Conservation (phyloP, 2,797 vertebrate species). For the Vireo griseus region DNA sequence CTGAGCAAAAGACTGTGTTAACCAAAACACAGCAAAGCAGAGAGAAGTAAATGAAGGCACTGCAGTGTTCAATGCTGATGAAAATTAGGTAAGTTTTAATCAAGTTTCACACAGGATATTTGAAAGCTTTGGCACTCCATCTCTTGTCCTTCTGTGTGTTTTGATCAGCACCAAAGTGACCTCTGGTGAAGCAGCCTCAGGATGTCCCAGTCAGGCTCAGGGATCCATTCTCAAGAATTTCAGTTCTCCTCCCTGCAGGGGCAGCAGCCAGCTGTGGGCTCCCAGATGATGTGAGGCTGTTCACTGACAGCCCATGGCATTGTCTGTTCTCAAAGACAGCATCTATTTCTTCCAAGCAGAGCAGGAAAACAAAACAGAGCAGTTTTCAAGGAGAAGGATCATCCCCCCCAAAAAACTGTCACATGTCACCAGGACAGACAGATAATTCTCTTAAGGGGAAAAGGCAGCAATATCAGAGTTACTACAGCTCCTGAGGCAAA, state of each 20-base stretch:
- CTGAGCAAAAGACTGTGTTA: background rate
- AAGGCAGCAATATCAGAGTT: background rate
- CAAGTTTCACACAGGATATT: background rate
- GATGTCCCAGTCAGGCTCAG: background rate
- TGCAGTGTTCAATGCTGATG: background rate
- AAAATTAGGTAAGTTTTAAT: background rate
- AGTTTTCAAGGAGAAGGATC: background rate
- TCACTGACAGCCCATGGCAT: background rate
- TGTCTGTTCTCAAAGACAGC: background rate
- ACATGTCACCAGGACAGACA: background rate
- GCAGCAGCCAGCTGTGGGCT: background rate
- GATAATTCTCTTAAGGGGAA: background rate
- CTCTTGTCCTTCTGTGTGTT: background rate
- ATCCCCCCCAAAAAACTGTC: background rate
- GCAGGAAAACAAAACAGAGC: background rate
- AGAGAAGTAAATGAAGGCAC: background rate
- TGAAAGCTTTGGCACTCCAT: background rate
- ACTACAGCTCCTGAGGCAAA: background rate
- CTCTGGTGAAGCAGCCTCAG: background rate
- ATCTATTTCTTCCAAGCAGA: background rate
- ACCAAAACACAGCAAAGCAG: background rate
- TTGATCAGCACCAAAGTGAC: background rate
- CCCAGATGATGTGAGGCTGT: background rate
- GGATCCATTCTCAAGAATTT: background rate
- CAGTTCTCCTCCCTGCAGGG: background rate